Conservation (phyloP, 2,113 vertebrate genomes). For the Orycteropus afer region DNA sequence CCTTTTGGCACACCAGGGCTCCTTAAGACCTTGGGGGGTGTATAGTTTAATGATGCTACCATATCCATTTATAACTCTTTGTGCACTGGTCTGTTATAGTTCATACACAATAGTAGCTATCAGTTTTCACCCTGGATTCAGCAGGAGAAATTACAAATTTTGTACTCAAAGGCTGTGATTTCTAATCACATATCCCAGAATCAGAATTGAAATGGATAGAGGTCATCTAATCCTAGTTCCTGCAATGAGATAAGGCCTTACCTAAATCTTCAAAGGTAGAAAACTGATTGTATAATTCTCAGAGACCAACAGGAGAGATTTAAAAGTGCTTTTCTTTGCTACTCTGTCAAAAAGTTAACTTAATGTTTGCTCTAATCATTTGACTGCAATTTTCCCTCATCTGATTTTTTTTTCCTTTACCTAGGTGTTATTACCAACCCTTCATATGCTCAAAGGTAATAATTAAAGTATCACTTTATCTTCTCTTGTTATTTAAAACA, state of each 20-base stretch:
- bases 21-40: neutral
- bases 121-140: neutral
- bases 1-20: neutral
- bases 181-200: constrained; percentile 31
- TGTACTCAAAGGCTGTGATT: constrained; percentile 14
- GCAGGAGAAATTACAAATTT: neutral
- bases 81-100: neutral
- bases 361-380: neutral
- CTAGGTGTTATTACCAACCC: neutral
- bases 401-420: neutral
- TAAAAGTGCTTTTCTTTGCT: neutral
- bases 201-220: neutral
- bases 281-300: neutral
- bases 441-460: neutral
- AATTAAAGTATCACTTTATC: neutral
- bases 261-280: neutral
- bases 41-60: neutral
- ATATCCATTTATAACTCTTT: neutral
- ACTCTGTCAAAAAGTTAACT: neutral
- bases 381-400: neutral
- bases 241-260: neutral
- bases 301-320: neutral
- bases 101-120: neutral
- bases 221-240: neutral
- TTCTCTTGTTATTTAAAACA: neutral